A percentile compares a stretch with the other conserved stretches of the same genome.
phyloP scores from a whole-genome alignment of 2,797 vertebrate species.

The Heliangelus exortis region DNA sequence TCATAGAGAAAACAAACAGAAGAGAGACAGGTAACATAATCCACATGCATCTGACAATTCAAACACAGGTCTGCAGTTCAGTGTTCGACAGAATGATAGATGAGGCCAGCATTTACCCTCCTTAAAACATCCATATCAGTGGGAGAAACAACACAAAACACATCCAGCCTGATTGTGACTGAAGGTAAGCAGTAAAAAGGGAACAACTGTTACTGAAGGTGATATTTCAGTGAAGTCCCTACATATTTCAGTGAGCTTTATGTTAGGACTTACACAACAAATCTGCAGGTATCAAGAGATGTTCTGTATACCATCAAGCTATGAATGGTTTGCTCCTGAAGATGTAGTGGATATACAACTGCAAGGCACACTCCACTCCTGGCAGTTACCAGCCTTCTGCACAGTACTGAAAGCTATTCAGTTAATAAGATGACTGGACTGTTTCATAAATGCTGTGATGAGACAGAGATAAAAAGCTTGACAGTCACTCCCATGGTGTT shows the following conservation, averaged over 20 bases:
- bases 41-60: conserved; percentile 36
- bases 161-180: background rate
- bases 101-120: background rate
- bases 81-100: background rate
- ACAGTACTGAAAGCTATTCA: background rate
- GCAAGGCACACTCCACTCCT: rapidly evolving
- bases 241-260: background rate
- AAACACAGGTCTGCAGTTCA: background rate
- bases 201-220: background rate
- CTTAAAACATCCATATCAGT: background rate
- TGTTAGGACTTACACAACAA: background rate
- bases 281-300: background rate
- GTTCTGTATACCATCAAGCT: background rate
- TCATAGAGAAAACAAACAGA: conserved; percentile 25
- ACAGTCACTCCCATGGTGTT: background rate
- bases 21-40: conserved; percentile 29
- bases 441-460: background rate
- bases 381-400: background rate
- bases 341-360: background rate
- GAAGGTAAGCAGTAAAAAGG: background rate
- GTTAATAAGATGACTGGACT: background rate
- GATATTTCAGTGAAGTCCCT: background rate
- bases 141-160: background rate
- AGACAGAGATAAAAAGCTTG: background rate
- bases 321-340: background rate